Percentiles rank a stretch among this genome's conserved stretches.
phyloP scores from a whole-genome alignment of 2,888 invertebrate species.

The Parapristionchus giblindavisi region DNA sequence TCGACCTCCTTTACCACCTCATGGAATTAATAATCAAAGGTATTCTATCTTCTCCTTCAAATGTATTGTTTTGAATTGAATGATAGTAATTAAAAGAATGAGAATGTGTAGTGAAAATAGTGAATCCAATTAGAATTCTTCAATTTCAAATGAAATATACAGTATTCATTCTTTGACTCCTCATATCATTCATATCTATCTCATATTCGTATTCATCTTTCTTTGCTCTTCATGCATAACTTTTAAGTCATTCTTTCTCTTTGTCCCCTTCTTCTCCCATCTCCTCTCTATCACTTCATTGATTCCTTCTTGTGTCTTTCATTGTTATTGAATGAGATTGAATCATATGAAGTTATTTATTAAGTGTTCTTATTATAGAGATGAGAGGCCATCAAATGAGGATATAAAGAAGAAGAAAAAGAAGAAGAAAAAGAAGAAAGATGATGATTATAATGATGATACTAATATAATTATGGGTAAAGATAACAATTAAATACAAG shows the following conservation, averaged over 20 bases:
- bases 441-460: background rate
- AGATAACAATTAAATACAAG: background rate
- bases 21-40: constrained; percentile 13
- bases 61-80: too few relatives aligned
- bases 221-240: background rate
- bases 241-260: background rate
- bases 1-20: constrained; percentile 14
- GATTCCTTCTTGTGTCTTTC: background rate
- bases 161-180: too few relatives aligned
- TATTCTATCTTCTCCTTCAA: too few relatives aligned
- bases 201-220: background rate
- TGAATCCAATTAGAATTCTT: background rate
- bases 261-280: background rate
- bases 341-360: background rate
- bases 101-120: too few relatives aligned
- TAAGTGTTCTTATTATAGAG: background rate
- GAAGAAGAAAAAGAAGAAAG: constrained; percentile 5
- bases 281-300: constrained; percentile 5
- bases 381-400: background rate
- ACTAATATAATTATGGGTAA: background rate
- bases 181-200: background rate
- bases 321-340: constrained; percentile 14
- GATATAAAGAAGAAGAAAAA: constrained; percentile 14
- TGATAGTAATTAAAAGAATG: too few relatives aligned
- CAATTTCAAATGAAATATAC: background rate